Evolutionary conservation across 2,113 vertebrate species (phyloP), one percentile per base, ranked within the genome.

Genomic region (Melanostigma gelatinosum): DNA sequence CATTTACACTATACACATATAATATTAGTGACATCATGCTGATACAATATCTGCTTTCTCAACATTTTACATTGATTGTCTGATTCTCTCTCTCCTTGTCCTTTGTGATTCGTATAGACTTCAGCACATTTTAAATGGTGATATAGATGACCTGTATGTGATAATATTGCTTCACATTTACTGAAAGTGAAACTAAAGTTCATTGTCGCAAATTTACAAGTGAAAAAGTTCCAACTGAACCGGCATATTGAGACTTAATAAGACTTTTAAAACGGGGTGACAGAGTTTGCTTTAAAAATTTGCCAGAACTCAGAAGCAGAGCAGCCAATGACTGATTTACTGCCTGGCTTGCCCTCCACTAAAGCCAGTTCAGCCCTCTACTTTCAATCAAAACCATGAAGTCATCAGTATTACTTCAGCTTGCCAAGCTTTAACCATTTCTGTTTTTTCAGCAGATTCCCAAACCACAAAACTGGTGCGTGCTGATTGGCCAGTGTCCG

Each of bases 361-460:
- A 90, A 89, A 92, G 91, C 79, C 78, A 65, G 75, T 86, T 93
- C 85, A 91, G 86, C 75, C 66, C 55, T 85, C 48, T 8, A 79
- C 66, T 83, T 86, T 92, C 84, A 94, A 90, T 92, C 77, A 83
- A 93, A 95, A 92, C 55, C 83, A 80, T 86, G 80, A 84, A 81
- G 90, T 94, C 94, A 95, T 95, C 93, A 94, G 69, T 91, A 93
- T 94, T 85, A 79, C 85, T 90, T 86, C 81, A 94, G 85, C 76
- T 66, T 82, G 82, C 87, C 85, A 82, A 79, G 85, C 86, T 85
- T 83, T 80, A 75, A 32, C 38, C 85, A 57, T 84, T 95, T 94
- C 77, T 94, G 93, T 94, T 91, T 93, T 91, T 94, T 95, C 93
- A 94, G 93, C 94, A 95, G 91, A 94, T 94, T 94, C 93, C 89